Evolutionary conservation across 2,797 vertebrate genomes (phyloP), one percentile per base, ranked within the genome.

Genomic region (Labroides dimidiatus): DNA sequence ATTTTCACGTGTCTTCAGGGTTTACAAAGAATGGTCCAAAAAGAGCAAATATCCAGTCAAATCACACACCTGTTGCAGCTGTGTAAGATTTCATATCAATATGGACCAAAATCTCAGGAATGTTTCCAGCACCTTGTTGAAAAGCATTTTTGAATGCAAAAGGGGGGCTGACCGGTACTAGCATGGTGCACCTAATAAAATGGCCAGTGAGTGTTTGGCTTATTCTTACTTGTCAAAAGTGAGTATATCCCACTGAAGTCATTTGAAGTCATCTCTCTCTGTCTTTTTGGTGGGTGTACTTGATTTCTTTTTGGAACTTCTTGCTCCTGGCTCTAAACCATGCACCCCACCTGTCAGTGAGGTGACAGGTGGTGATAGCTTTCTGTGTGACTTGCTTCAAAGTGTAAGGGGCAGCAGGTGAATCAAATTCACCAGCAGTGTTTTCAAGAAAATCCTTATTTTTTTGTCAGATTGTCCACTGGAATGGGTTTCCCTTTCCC

Each of bases 391-490:
- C 63, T 68, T 75, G 30, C 56, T 71, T 50, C 45, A 50, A 37
- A 61, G 67, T 63, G 36, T 64, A 61, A 7, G 39, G 62, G 65
- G 59, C 78, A 81, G 74, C 64, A 87, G 86, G 84, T 83, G 88
- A 87, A 89, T 91, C 81, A 83, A 74, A 84, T 48, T 23, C 23
- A 54, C 8, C 78, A 63, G 54, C 71, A 75, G 55, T 62, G 59
- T 55, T 78, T 81, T 49, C 37, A 60, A 65, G 71, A 48, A 86
- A 78, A 51, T 55, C 41, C 50, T 24, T n/a, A n/a, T 77, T 77
- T 66, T 73, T 82, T 53, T 86, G 61, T 84, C 68, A 72, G 78
- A 64, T 61, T 65, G 55, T 77, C 65, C 30, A 33, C 30, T 30
- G 67, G 23, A 78, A 20, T 66, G 51, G 49, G 52, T 55, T 65